Evolutionary conservation across 2,113 vertebrate genomes (phyloP), one percentile per base, ranked within the genome.

Genomic region (Cebidichthys violaceus): DNA sequence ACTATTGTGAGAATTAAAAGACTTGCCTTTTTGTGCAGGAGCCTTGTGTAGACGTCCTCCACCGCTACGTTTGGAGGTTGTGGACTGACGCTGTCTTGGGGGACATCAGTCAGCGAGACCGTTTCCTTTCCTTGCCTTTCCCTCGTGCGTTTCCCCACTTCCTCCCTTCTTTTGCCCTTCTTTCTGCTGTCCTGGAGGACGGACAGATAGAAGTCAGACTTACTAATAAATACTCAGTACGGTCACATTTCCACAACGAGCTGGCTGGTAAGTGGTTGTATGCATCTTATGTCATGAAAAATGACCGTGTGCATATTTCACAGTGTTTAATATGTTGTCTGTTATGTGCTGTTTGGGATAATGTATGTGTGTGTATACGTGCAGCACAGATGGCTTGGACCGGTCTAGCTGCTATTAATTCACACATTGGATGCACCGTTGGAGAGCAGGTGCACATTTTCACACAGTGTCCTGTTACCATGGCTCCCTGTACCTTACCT

Each of bases 131-230:
- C 35, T 15, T 27, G 60, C 27, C 61, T 87, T 55, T 75, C 79
- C 24, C 4, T 86, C 5, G 10, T 24, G 24, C 2, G 27, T 65
- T 75, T 89, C 37, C 39, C 61, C 14, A 8, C 27, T 18, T 89
- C 80, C 5, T 83, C 86, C 45, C 55, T 94, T 95, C 35, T 65
- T 96, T 71, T 91, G 0, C 70, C 66, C 62, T 91, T 96, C 55
- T 47, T 96, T 75, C 87, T 95, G 61, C 0, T 76, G 15, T 96
- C 95, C 95, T 96, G 65, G 20, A 29, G 47, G 9, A 66, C 2
- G 9, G 18, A 70, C 78, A 69, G 82, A 57, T 10, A 70, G 11
- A 9, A n/a, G 15, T 61, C 61, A 67, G 20, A 76, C 35, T 66
- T 6, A 54, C 7, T 50, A 24, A 22, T 22, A 27, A 41, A n/a